Percentiles rank a stretch among this genome's conserved stretches.
Evolutionary conservation across 2,113 vertebrate species (phyloP).

Genomic region (Neotoma lepida): DNA sequence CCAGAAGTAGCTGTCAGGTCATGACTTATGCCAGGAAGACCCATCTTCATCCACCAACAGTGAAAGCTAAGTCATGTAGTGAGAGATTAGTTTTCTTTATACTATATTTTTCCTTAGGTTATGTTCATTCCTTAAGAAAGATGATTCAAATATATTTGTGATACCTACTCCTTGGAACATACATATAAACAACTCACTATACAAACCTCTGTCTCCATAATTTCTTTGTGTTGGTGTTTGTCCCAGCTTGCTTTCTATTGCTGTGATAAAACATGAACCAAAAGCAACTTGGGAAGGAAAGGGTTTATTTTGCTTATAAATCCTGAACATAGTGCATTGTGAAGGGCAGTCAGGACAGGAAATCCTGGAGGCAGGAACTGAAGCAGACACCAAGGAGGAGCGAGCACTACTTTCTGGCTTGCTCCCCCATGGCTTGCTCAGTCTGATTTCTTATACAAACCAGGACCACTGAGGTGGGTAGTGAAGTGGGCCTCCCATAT

Average conservation of each 20-base stretch:
- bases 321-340: not conserved
- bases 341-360: not conserved
- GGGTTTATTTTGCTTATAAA: not conserved
- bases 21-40: not conserved
- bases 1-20: constrained; percentile 7
- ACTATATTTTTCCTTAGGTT: constrained; percentile 43
- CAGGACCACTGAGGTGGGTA: not conserved
- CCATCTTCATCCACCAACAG: not conserved
- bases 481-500: not conserved
- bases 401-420: not conserved
- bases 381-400: not conserved
- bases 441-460: not conserved
- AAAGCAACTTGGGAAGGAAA: not conserved
- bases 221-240: not conserved
- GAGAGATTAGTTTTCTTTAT: constrained; percentile 10
- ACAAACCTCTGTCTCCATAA: not conserved
- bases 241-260: not conserved
- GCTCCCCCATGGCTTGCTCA: not conserved
- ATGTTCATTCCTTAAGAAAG: constrained; percentile 51
- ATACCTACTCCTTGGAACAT: not conserved
- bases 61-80: constrained; percentile 9
- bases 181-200: not conserved
- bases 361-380: not conserved
- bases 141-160: constrained; percentile 16
- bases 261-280: not conserved